Evolutionary conservation across 2,113 vertebrate species (phyloP), one percentile per base, ranked within the genome.

Genomic region (Epinephelus cyanopodus): DNA sequence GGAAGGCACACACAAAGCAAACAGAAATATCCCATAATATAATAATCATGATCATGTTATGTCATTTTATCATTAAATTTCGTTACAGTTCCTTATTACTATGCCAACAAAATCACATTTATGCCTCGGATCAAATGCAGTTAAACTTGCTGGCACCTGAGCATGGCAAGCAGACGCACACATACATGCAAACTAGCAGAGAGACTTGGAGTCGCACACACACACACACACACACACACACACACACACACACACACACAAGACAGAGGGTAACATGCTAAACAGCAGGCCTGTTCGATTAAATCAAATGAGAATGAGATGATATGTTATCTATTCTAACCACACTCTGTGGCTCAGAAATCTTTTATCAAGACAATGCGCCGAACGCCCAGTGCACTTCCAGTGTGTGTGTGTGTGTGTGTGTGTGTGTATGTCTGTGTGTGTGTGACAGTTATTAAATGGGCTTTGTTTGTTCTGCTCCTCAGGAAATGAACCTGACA

Each of bases 401-500:
- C 37, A 62, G 63, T 83, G 47, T 71, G 69, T 83, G 23, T 83
- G 62, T 85, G 63, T 83, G 47, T 71, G 69, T 83, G n/a, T 83
- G 61, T 77, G 50, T 74, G 66, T 81, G 50, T 72, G 17, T 47
- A 60, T 65, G 53, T 52, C 23, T 73, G 61, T 60, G 74, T 83
- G 48, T 87, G 65, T 84, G 61, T 78, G 87, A 84, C 77, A 66
- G 79, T 86, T 90, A 85, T 91, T 88, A 90, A 93, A 92, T 87
- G 70, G 84, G 84, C 79, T 86, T 85, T 86, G 89, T 93, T 91
- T 91, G 71, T 86, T 78, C 82, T 87, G 66, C 62, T 89, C 56
- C 86, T 83, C 87, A 74, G 88, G 92, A 93, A 92, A 92, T 94
- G 68, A 90, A 90, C 81, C 90, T 91, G 92, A 90, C 92, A 92